phyloP scores from a whole-genome alignment of 2,888 invertebrate species.

The Ceramica pisi region DNA sequence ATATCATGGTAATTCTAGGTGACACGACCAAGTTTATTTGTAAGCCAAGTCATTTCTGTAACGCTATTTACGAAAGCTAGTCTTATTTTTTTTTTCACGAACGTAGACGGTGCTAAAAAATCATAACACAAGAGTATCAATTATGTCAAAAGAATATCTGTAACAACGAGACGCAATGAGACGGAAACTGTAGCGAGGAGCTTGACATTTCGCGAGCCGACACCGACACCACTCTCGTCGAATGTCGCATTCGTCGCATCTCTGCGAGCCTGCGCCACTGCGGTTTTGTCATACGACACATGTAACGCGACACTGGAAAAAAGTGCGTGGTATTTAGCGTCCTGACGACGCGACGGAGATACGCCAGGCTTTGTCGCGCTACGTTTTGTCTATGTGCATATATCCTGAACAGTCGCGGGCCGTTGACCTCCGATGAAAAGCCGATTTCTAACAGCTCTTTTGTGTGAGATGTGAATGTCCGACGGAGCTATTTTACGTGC shows the following conservation, averaged over 20 bases:
- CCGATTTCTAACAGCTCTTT: constrained; percentile 78
- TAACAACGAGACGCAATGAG: constrained; percentile 46
- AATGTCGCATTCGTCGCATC: constrained; percentile 64
- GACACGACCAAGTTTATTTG: not conserved
- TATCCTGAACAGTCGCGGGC: constrained; percentile 85
- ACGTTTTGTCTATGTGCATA: constrained; percentile 87
- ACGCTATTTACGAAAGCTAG: not conserved
- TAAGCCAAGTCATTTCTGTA: not conserved
- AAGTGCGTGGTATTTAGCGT: constrained; percentile 66
- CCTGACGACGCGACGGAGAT: constrained; percentile 62
- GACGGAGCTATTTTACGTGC: constrained; percentile 64
- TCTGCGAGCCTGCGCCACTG: constrained; percentile 50
- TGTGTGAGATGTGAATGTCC: constrained; percentile 79
- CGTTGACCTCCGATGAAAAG: constrained; percentile 85
- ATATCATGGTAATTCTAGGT: not conserved
- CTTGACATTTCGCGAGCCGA: constrained; percentile 60
- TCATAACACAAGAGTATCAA: constrained; percentile 25
- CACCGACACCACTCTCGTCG: constrained; percentile 54
- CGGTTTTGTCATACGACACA: constrained; percentile 66
- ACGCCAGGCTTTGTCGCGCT: constrained; percentile 76
- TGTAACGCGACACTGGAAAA: constrained; percentile 56
- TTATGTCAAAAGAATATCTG: constrained; percentile 40
- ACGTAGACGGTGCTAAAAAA: constrained; percentile 23
- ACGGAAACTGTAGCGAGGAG: constrained; percentile 48
- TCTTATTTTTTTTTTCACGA: not conserved